Evolutionary conservation across 2,797 vertebrate species (phyloP).

Genomic region (Paramormyrops hopkinsi): DNA sequence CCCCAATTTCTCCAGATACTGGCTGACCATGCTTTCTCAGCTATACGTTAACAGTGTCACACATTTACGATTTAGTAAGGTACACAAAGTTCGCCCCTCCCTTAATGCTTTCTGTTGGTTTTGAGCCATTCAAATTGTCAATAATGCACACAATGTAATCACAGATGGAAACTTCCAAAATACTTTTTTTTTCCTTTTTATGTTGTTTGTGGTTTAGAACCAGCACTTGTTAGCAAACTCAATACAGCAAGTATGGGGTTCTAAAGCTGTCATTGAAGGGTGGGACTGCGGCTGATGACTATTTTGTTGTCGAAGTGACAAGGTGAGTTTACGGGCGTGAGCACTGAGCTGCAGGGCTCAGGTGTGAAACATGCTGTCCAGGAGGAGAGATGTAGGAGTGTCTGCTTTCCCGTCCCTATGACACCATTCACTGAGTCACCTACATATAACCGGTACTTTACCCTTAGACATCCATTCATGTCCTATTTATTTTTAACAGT

Average conservation of each 20-base stretch:
- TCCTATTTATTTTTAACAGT: background rate
- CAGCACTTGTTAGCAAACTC: background rate
- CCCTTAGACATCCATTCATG: background rate
- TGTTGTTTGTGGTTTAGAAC: background rate
- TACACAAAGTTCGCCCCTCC: background rate
- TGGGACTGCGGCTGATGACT: background rate
- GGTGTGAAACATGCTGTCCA: background rate
- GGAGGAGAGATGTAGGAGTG: background rate
- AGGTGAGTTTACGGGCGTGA: background rate
- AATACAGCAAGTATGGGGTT: background rate
- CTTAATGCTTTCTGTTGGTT: background rate
- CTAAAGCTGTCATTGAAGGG: background rate
- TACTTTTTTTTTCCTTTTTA: background rate
- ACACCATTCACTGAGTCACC: background rate
- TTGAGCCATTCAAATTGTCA: background rate
- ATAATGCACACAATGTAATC: background rate
- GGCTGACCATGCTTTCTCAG: background rate
- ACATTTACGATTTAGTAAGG: background rate
- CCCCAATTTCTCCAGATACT: background rate
- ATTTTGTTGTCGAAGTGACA: background rate
- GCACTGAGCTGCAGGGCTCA: background rate
- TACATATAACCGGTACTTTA: background rate
- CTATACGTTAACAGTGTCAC: background rate
- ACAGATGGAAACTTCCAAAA: background rate
- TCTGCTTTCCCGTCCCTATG: background rate